Base-by-base conservation (phyloP, 2,113 vertebrate genomes). In the Panthera uncia region DNA sequence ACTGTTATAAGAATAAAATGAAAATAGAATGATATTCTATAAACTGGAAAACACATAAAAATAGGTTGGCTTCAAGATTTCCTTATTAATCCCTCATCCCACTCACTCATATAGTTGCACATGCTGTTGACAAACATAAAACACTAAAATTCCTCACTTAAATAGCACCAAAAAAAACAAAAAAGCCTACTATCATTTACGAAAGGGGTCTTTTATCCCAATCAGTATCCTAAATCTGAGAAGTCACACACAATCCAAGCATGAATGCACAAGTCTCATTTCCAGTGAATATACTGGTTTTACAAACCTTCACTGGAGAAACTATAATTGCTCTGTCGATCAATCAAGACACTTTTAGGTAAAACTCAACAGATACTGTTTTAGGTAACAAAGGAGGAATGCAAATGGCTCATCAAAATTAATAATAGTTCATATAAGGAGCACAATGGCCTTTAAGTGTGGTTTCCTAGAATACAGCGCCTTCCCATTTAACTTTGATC, bases 1-100 rank as follows among this genome's bases (percentile, higher is more conserved):
- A 94, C 36, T 55, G 15, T 94, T 91, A 38, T 7, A 82, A 4
- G 8, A 84, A 71, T 82, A 96, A 95, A 93, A 85, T 83, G 57
- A 97, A 97, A 95, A 96, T 82, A 95, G 25, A 25, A 80, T 81
- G 81, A 45, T 92, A 83, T 71, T 86, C 36, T 52, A 92, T 82
- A 85, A 94, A 18, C 41, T 82, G 3, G 29, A 97, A 86, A 89
- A 82, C 21, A 96, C 7, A 91, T 52, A 95, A 96, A 89, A 97
- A 86, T 94, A 97, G 21, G 10, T 52, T 90, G 50, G 25, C 50
- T 94, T 94, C 69, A 96, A 89, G 9, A 52, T 92, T 73, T 97
- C 3, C 57, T 92, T 91, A 85, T 78, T 89, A 93, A 52, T 91
- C 29, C 23, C 68, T 23, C 4, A 85, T 48, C 13, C 65, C 27